Conservation (phyloP, 1,140 invertebrate genomes). For the Heliconius eleuchia region DNA sequence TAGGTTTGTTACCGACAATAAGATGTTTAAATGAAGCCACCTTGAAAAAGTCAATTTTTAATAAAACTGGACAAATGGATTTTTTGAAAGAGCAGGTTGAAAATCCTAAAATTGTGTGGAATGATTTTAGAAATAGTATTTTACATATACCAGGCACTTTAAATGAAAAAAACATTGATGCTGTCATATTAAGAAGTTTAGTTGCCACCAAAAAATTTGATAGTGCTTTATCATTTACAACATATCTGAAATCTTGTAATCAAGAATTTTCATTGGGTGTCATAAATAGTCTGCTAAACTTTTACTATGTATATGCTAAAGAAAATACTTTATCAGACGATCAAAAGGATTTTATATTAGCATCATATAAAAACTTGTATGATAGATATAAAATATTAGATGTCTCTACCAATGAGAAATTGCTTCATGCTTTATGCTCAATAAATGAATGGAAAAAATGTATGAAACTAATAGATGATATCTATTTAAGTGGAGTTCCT, state of each 20-base stretch:
- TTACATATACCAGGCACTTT: constrained; percentile 59
- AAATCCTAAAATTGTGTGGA: constrained; percentile 55
- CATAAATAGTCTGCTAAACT: constrained; percentile 80
- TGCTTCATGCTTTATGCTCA: constrained; percentile 83
- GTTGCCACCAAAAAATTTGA: constrained; percentile 63
- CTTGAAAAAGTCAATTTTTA: constrained; percentile 6
- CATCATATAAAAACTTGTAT: constrained; percentile 80
- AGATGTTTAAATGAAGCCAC: background rate
- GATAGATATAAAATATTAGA: constrained; percentile 83
- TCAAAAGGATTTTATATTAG: constrained; percentile 82
- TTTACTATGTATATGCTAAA: constrained; percentile 75
- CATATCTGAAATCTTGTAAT: constrained; percentile 79
- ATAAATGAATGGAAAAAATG: constrained; percentile 84
- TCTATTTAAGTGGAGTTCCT: constrained; percentile 72
- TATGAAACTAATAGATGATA: constrained; percentile 82
- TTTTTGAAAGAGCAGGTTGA: constrained; percentile 50
- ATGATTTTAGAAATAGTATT: constrained; percentile 55
- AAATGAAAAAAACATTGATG: constrained; percentile 81
- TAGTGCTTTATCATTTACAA: constrained; percentile 81
- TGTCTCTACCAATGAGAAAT: constrained; percentile 79
- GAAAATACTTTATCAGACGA: constrained; percentile 61
- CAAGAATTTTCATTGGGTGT: constrained; percentile 80
- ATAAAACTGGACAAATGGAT: constrained; percentile 52
- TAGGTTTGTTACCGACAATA: background rate
- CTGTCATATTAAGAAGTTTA: constrained; percentile 81